These are phyloP conservation scores for Bombus pascuorum DNA, from an alignment of 1,140 invertebrate species.

Conservation along the genomic window DNA sequence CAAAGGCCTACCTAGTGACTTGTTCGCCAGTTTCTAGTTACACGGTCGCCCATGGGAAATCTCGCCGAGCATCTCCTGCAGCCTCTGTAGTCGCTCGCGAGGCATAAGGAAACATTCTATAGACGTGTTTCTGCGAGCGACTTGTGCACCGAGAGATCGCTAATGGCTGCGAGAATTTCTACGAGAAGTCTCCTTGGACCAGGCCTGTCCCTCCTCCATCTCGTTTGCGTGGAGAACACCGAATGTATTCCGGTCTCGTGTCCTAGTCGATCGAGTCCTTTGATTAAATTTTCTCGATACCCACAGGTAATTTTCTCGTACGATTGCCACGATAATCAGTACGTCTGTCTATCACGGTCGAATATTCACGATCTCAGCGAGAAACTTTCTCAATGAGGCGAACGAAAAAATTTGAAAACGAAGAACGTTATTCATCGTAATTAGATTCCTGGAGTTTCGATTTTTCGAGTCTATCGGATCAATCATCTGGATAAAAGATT, in stretches of 20 bases:
- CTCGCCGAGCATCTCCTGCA: slow-evolving; percentile 39
- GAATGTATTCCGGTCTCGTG: slow-evolving; percentile 44
- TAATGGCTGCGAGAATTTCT: slow-evolving; percentile 60
- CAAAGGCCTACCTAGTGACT: slow-evolving; percentile 53
- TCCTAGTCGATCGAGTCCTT: slow-evolving; percentile 33
- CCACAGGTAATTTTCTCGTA: slow-evolving; percentile 43
- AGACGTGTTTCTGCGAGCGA: slow-evolving; percentile 40
- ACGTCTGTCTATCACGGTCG: neutral
- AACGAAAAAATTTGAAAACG: neutral
- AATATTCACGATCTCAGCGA: neutral
- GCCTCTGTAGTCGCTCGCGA: slow-evolving; percentile 20
- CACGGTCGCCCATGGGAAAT: slow-evolving; percentile 59
- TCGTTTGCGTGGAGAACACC: slow-evolving; percentile 7
- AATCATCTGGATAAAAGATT: neutral
- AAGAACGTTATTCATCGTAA: neutral
- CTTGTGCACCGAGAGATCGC: slow-evolving; percentile 54
- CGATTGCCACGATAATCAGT: slow-evolving; percentile 19
- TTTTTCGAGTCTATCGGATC: neutral
- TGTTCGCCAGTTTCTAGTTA: slow-evolving; percentile 46
- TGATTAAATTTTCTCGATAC: slow-evolving; percentile 58
- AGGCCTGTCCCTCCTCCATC: neutral
- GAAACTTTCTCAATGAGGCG: neutral
- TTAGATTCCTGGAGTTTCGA: neutral
- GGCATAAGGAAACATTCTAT: slow-evolving; percentile 49
- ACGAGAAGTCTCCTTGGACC: slow-evolving; percentile 48